phyloP scores from a whole-genome alignment of 53 echinoderm and acorn worm genomes.

The Mesocentrotus franciscanus region DNA sequence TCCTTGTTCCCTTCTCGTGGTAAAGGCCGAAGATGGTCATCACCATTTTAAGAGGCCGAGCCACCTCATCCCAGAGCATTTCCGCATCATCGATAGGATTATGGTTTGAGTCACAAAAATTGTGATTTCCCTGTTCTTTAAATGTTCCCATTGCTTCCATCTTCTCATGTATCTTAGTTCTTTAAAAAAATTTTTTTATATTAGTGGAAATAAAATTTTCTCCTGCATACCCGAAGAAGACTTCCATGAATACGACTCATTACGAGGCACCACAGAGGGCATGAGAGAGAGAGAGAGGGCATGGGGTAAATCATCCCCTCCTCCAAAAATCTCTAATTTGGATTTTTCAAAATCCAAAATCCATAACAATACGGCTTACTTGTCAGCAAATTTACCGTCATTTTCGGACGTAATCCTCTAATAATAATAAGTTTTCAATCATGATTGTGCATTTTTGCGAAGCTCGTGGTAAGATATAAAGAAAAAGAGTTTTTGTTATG shows the following conservation, averaged over 20 bases:
- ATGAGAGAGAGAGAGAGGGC: too few relatives aligned
- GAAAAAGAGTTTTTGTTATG: too few relatives aligned
- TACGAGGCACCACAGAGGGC: neutral
- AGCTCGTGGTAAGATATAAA: neutral
- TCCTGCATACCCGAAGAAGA: neutral
- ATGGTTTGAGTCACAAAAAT: neutral
- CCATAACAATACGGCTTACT: too few relatives aligned
- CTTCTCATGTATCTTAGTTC: neutral
- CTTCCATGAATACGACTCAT: neutral
- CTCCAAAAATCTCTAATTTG: too few relatives aligned
- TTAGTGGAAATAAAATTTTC: neutral
- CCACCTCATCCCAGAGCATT: conserved; percentile 6
- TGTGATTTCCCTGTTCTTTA: neutral
- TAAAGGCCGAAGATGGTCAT: conserved; percentile 35
- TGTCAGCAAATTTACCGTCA: neutral
- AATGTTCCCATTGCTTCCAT: neutral
- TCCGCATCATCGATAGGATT: neutral
- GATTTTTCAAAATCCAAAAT: neutral
- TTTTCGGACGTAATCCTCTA: neutral
- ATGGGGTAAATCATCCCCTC: neutral
- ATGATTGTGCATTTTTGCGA: neutral
- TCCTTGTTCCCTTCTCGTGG: neutral
- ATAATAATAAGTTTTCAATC: neutral
- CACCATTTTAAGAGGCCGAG: neutral
- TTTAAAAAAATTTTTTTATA: too few relatives aligned